phyloP scores from a whole-genome alignment of 1,140 invertebrate species.

The Bombus pascuorum region DNA sequence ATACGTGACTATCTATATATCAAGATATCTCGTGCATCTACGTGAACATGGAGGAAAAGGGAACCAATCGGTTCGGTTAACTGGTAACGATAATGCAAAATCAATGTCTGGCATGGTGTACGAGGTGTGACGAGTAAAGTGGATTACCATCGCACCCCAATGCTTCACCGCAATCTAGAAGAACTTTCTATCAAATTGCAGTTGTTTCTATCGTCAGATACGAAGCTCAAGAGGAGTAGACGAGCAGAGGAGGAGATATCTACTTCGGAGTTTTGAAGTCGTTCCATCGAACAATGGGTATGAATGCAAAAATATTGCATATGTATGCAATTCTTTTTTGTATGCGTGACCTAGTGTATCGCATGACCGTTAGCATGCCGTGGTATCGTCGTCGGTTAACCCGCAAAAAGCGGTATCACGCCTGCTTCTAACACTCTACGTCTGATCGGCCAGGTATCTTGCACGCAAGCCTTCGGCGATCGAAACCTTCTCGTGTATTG shows the following conservation, averaged over 20 bases:
- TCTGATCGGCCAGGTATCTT: slow-evolving; percentile 41
- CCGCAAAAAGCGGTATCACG: slow-evolving; percentile 62
- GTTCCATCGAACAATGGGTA: background rate
- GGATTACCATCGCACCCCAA: slow-evolving; percentile 59
- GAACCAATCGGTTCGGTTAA: slow-evolving; percentile 46
- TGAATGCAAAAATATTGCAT: slow-evolving; percentile 25
- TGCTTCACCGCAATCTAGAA: slow-evolving; percentile 49
- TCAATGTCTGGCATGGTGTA: slow-evolving; percentile 61
- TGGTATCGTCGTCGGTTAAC: slow-evolving; percentile 62
- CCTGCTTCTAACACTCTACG: slow-evolving; percentile 62
- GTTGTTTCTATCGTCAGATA: background rate
- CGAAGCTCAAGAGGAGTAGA: background rate
- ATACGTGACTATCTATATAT: background rate
- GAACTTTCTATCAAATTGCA: slow-evolving; percentile 36
- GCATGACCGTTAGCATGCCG: slow-evolving; percentile 53
- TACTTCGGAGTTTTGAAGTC: background rate
- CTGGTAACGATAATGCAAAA: slow-evolving; percentile 67
- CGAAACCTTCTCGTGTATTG: slow-evolving; percentile 48
- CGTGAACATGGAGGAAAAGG: slow-evolving; percentile 9
- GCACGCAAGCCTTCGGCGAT: slow-evolving; percentile 58
- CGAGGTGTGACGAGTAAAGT: slow-evolving; percentile 67
- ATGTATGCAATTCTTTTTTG: background rate
- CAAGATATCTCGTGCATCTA: slow-evolving; percentile 15
- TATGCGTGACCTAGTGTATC: slow-evolving; percentile 51
- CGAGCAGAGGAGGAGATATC: background rate